Evolutionary conservation across 1,140 invertebrate genomes (phyloP).

Genomic region (Apis dorsata): DNA sequence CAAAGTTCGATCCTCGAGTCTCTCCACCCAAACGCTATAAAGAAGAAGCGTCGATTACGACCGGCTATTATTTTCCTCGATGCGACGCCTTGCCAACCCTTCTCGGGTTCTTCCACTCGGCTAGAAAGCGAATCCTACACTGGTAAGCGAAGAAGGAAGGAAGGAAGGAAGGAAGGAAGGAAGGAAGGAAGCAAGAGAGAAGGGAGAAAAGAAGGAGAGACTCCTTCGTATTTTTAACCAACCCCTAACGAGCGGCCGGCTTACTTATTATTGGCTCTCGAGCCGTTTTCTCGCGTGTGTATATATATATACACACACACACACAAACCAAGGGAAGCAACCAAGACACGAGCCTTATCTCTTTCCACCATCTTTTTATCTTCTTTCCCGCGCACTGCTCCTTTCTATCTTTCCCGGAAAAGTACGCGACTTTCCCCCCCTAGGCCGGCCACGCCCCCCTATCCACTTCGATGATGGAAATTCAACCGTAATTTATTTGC

Average conservation of each 20-base stretch:
- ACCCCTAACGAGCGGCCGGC: slow-evolving; percentile 52
- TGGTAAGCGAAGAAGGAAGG: no score
- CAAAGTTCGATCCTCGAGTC: slow-evolving; percentile 31
- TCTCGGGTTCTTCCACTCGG: neutral
- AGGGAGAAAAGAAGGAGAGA: slow-evolving; percentile 15
- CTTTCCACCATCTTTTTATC: slow-evolving; percentile 21
- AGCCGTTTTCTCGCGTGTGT: slow-evolving; percentile 10
- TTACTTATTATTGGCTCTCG: slow-evolving; percentile 60
- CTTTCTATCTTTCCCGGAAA: neutral
- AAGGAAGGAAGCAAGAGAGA: neutral
- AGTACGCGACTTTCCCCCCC: neutral
- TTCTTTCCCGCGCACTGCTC: neutral
- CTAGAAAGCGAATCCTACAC: slow-evolving; percentile 1
- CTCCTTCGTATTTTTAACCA: slow-evolving; percentile 60
- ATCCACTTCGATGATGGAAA: slow-evolving; percentile 54
- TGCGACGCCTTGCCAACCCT: slow-evolving; percentile 20
- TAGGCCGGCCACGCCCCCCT: neutral
- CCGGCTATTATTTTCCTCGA: slow-evolving; percentile 42
- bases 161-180: no score
- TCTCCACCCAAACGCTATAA: slow-evolving; percentile 21
- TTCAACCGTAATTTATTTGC: slow-evolving; percentile 70
- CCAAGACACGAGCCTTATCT: slow-evolving; percentile 33
- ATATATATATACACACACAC: neutral
- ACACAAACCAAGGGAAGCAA: neutral
- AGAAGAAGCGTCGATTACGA: slow-evolving; percentile 54